phyloP scores from a whole-genome alignment of 2,113 vertebrate genomes.

The Perca flavescens region DNA sequence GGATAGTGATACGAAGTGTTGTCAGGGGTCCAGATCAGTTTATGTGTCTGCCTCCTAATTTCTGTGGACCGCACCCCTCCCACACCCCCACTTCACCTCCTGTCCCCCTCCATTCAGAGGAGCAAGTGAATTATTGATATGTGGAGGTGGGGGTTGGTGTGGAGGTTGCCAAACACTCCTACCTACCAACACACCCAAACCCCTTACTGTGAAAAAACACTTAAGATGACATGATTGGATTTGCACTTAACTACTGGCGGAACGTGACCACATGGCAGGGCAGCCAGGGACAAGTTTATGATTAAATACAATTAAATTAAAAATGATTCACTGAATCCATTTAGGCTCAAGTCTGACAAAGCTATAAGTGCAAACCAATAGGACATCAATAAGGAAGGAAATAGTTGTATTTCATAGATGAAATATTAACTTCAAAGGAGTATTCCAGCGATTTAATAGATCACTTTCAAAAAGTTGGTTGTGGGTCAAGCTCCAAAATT shows the following conservation, averaged over 20 bases:
- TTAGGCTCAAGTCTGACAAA: slow-evolving; percentile 5
- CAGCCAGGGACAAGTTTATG: slow-evolving; percentile 3
- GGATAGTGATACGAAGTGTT: not conserved
- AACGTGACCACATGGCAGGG: slow-evolving; percentile 27
- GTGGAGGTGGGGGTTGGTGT: not conserved
- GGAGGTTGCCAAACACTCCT: not conserved
- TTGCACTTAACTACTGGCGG: slow-evolving; percentile 25
- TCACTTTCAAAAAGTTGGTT: not conserved
- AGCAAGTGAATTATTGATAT: slow-evolving; percentile 62
- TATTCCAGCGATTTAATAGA: not conserved
- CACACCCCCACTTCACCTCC: slow-evolving; percentile 20
- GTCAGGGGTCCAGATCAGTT: not conserved
- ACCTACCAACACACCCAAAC: slow-evolving; percentile 4
- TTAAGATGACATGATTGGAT: slow-evolving; percentile 65
- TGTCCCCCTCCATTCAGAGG: not conserved
- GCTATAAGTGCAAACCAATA: not conserved
- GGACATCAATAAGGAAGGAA: not conserved
- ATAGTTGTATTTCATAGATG: not conserved
- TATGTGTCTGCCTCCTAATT: slow-evolving; percentile 1
- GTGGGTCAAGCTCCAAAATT: not conserved
- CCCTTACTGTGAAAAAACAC: slow-evolving; percentile 49
- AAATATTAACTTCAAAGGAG: not conserved
- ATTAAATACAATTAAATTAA: slow-evolving; percentile 18
- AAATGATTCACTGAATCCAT: slow-evolving; percentile 21
- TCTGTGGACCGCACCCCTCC: not conserved